These are phyloP conservation scores for Phallusia fumigata DNA, from an alignment of 23 tunicate genomes.

Conservation along the genomic window DNA sequence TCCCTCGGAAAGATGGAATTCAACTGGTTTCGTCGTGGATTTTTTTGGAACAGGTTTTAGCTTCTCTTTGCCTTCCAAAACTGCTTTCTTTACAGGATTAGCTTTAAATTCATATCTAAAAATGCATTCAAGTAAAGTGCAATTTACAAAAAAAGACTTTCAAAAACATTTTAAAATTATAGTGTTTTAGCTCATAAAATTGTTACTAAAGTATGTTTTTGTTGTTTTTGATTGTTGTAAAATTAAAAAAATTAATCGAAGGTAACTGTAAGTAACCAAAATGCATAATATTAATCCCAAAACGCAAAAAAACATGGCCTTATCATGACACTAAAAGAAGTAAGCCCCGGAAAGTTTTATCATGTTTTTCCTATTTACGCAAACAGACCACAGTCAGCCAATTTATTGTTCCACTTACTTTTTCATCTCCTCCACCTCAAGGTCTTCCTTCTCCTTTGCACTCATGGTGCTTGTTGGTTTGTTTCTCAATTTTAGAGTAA, in stretches of 20 bases:
- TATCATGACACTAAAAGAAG: no score
- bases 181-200: no score
- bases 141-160: no score
- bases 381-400: no score
- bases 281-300: no score
- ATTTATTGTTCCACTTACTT: constrained; percentile 11
- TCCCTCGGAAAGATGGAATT: constrained; percentile 30
- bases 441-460: constrained; percentile 52
- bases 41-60: constrained; percentile 19
- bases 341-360: no score
- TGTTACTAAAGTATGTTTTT: no score
- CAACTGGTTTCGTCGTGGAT: constrained; percentile 29
- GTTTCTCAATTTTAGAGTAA: constrained; percentile 27
- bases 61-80: constrained; percentile 11
- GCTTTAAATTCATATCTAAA: constrained; percentile 32
- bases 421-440: constrained; percentile 66
- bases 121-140: neutral
- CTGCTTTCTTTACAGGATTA: constrained; percentile 15
- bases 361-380: no score
- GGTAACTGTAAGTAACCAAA: no score
- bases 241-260: no score
- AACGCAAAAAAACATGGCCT: no score
- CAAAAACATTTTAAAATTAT: no score
- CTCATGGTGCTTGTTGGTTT: constrained; percentile 36
- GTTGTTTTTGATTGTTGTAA: neutral